Conservation (phyloP, 1,140 invertebrate genomes). For the Leucophenga varia region DNA sequence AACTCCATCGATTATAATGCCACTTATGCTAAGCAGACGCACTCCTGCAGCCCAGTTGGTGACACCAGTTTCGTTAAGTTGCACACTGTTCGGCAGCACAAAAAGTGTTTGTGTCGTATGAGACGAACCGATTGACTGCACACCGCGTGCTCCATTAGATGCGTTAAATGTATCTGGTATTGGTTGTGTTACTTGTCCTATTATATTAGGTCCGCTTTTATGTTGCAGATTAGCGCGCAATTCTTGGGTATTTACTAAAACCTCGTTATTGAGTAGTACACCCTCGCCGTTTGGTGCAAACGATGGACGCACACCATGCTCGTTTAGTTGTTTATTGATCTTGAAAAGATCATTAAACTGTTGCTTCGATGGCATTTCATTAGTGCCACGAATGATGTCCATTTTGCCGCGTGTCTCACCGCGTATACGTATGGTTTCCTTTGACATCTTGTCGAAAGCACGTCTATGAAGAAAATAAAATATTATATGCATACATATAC, state of each 20-base stretch:
- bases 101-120: too few relatives aligned
- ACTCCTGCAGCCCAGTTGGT: constrained; percentile 15
- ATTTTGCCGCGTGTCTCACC: constrained; percentile 30
- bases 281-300: constrained; percentile 26
- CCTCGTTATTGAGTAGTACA: constrained; percentile 33
- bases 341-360: constrained; percentile 46
- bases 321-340: constrained; percentile 40
- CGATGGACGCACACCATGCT: constrained; percentile 21
- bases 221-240: constrained; percentile 40
- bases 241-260: constrained; percentile 19
- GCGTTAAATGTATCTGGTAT: constrained; percentile 17
- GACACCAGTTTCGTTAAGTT: background rate
- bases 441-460: constrained; percentile 37
- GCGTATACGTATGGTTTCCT: constrained; percentile 33
- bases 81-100: too few relatives aligned
- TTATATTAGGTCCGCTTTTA: constrained; percentile 29
- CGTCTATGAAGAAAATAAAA: constrained; percentile 18
- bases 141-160: background rate
- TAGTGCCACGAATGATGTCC: constrained; percentile 42
- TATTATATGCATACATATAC: background rate
- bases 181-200: constrained; percentile 19
- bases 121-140: too few relatives aligned
- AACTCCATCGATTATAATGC: constrained; percentile 14
- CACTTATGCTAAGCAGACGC: constrained; percentile 13
- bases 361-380: constrained; percentile 41